A percentile compares a stretch with the other conserved stretches of the same genome.
Conservation (phyloP, 1,140 invertebrate genomes). For the Amyelois transitella region DNA sequence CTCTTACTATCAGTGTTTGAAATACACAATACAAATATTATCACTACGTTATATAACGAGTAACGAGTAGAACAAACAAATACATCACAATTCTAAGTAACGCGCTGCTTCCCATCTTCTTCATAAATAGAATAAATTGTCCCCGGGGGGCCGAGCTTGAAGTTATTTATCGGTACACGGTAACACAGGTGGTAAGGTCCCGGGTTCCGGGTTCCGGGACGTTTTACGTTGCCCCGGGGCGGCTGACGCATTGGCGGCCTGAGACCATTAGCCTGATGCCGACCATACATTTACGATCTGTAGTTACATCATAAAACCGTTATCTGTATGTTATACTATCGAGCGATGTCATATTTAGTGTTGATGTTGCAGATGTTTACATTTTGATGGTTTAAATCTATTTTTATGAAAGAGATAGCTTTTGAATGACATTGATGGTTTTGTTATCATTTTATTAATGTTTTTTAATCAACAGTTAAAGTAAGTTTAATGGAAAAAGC, state of each 20-base stretch:
- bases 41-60: background rate
- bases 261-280: constrained; percentile 11
- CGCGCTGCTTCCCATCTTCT: background rate
- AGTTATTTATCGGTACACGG: constrained; percentile 25
- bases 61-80: background rate
- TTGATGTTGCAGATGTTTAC: background rate
- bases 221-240: constrained; percentile 26
- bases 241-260: constrained; percentile 20
- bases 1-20: background rate
- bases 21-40: background rate
- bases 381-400: too few species aligned
- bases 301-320: background rate
- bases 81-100: background rate
- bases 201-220: constrained; percentile 15
- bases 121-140: constrained; percentile 28
- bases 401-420: too few species aligned
- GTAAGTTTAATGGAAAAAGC: too few species aligned
- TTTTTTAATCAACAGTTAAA: too few species aligned
- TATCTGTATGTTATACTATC: background rate
- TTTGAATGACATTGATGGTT: too few species aligned
- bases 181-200: constrained; percentile 24
- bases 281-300: background rate
- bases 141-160: constrained; percentile 11
- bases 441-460: too few species aligned
- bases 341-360: background rate